phyloP scores from a whole-genome alignment of 2,888 invertebrate genomes.

The Lasioglossum vierecki region DNA sequence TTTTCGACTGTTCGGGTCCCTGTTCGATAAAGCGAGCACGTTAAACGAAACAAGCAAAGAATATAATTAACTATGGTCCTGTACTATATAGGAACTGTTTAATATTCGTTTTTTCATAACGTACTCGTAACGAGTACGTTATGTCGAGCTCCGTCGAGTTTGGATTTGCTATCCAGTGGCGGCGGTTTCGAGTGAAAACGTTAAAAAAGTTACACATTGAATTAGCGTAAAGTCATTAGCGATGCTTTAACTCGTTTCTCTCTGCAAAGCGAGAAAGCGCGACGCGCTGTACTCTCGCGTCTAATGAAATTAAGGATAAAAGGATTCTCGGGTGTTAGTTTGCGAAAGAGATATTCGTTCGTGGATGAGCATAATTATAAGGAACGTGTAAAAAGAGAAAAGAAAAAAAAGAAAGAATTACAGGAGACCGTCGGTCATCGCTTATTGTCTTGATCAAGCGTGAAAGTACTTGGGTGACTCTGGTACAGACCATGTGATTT shows the following conservation, averaged over 20 bases:
- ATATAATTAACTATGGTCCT: not conserved
- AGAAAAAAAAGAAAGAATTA: not conserved
- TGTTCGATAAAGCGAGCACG: conserved; percentile 16
- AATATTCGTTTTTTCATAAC: conserved; percentile 34
- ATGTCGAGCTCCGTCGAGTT: conserved; percentile 40
- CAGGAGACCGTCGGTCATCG: conserved; percentile 18
- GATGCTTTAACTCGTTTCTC: conserved; percentile 9
- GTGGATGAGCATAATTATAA: conserved; percentile 29
- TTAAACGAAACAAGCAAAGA: not conserved
- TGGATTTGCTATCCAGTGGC: conserved; percentile 12
- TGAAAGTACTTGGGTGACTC: conserved; percentile 49
- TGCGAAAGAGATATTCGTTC: conserved; percentile 15
- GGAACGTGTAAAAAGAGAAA: conserved; percentile 25
- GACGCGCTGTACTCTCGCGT: not conserved
- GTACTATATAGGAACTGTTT: conserved; percentile 21
- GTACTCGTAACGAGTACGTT: conserved; percentile 36
- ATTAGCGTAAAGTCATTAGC: not conserved
- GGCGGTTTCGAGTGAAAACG: not conserved
- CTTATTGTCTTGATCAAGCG: conserved; percentile 39
- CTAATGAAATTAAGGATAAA: conserved; percentile 45
- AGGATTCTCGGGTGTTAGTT: conserved; percentile 38
- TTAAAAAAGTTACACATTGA: not conserved
- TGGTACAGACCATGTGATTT: conserved; percentile 62
- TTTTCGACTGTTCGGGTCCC: conserved; percentile 13
- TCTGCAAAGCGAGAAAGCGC: not conserved